These are phyloP conservation scores for Phortica okadai DNA, from an alignment of 2,888 invertebrate species.

Conservation along the genomic window DNA sequence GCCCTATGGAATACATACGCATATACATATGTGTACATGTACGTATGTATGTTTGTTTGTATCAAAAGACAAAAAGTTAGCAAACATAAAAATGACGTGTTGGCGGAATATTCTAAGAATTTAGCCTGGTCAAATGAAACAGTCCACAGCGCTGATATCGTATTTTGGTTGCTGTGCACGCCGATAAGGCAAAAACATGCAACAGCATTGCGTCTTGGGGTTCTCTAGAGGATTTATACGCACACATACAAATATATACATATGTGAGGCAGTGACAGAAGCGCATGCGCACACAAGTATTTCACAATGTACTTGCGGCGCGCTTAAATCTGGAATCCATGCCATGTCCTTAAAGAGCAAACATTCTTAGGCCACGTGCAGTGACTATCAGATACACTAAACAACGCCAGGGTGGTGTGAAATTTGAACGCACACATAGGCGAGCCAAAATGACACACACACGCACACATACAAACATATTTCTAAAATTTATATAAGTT, in stretches of 20 bases:
- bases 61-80: neutral
- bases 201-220: conserved; percentile 47
- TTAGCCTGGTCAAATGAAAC: neutral
- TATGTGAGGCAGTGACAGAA: neutral
- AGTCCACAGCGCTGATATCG: neutral
- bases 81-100: neutral
- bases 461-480: too few species aligned
- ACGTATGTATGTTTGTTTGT: neutral
- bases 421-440: neutral
- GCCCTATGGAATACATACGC: conserved; percentile 1
- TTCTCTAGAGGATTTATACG: conserved; percentile 68
- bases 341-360: conserved; percentile 70
- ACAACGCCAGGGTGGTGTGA: conserved; percentile 13
- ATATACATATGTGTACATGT: neutral
- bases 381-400: conserved; percentile 67
- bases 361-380: conserved; percentile 68
- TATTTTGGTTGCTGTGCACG: conserved; percentile 4
- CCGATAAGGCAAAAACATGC: conserved; percentile 46
- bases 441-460: neutral
- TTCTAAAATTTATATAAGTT: too few species aligned
- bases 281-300: conserved; percentile 53
- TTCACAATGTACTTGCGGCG: conserved; percentile 44
- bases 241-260: neutral
- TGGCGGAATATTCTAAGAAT: conserved; percentile 29
- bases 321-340: conserved; percentile 51